phyloP scores from a whole-genome alignment of 1,140 invertebrate genomes.

The Ectropis grisescens region DNA sequence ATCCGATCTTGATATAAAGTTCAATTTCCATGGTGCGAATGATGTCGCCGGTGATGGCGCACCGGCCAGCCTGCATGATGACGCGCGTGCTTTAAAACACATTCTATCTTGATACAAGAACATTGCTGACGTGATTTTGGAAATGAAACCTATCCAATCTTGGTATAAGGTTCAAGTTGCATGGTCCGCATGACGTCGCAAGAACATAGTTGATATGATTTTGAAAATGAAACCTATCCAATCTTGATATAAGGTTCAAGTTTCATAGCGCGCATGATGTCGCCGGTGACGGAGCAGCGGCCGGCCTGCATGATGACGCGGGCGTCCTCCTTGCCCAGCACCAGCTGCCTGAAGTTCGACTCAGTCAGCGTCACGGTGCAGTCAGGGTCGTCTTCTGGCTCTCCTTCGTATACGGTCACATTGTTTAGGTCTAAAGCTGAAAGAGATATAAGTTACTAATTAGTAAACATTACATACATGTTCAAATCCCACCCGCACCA shows the following conservation, averaged over 20 bases:
- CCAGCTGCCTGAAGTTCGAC: conserved; percentile 53
- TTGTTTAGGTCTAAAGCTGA: conserved; percentile 61
- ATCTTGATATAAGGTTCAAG: conserved; percentile 66
- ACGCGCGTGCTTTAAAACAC: no score
- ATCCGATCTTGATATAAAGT: conserved; percentile 54
- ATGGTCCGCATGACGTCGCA: conserved; percentile 65
- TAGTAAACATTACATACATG: neutral
- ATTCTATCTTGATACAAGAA: no score
- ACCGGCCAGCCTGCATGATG: no score
- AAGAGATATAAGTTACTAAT: no score
- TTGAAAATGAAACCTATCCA: conserved; percentile 23
- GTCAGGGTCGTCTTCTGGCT: conserved; percentile 56
- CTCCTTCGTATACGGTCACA: conserved; percentile 54
- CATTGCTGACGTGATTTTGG: no score
- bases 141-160: conserved; percentile 31
- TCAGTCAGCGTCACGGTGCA: conserved; percentile 61
- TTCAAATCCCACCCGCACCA: neutral
- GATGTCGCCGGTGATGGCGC: conserved; percentile 64
- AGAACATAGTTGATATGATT: no score
- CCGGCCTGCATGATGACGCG: conserved; percentile 59
- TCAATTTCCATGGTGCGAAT: no score
- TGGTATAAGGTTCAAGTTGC: conserved; percentile 67
- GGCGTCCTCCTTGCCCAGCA: conserved; percentile 44
- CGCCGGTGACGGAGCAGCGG: conserved; percentile 59
- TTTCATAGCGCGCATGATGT: conserved; percentile 66